Evolutionary conservation across 2,113 vertebrate species (phyloP).

Genomic region (Leiothrix lutea): DNA sequence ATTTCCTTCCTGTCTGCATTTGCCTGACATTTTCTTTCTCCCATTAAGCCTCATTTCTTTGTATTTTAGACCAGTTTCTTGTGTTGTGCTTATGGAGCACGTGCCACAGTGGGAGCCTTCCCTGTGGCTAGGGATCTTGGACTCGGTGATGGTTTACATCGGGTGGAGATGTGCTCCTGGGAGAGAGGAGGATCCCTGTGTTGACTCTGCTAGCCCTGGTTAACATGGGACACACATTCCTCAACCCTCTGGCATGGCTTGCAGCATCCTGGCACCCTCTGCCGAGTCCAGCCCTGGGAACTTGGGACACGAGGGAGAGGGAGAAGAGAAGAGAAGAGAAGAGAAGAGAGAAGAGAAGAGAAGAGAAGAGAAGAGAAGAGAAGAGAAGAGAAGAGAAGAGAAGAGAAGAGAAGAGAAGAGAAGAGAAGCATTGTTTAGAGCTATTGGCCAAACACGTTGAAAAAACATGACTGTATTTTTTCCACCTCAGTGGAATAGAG

Average conservation of each 20-base stretch:
- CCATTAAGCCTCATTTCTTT: background rate
- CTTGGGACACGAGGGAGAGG: background rate
- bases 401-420: too few relatives aligned
- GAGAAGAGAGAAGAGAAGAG: too few relatives aligned
- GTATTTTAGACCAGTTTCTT: background rate
- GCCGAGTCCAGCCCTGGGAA: background rate
- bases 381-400: too few relatives aligned
- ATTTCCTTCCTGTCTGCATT: background rate
- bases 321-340: too few relatives aligned
- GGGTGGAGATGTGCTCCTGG: background rate
- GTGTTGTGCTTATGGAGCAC: background rate
- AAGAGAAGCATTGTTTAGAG: background rate
- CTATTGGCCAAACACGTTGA: background rate
- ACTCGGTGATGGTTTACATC: background rate
- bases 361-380: too few relatives aligned
- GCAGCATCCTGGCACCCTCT: background rate
- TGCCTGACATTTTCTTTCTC: background rate
- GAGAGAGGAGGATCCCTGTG: background rate
- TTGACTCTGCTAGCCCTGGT: background rate
- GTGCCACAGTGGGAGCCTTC: background rate
- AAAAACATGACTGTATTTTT: background rate
- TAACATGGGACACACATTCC: accelerated
- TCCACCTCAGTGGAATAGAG: background rate
- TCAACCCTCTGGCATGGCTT: accelerated
- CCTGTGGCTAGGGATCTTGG: background rate